phyloP scores from a whole-genome alignment of 2,797 vertebrate species.

The Danio tinwini region DNA sequence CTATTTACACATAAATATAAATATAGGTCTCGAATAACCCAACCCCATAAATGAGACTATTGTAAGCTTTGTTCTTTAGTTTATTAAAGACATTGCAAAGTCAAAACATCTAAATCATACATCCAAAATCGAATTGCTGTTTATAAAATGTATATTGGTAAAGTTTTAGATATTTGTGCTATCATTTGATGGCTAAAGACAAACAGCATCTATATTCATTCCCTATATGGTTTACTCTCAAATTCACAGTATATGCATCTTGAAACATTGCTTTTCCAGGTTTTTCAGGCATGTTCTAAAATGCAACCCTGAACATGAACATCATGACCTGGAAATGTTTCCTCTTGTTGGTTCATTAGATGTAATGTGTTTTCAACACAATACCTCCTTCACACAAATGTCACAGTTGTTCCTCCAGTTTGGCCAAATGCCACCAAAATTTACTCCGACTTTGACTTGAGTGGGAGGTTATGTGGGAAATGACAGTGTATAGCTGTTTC shows the following conservation, averaged over 20 bases:
- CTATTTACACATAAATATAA: not conserved
- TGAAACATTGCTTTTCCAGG: not conserved
- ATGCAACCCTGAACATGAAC: not conserved
- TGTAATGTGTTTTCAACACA: not conserved
- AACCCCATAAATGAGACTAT: not conserved
- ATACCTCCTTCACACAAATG: not conserved
- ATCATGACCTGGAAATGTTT: slow-evolving; percentile 18
- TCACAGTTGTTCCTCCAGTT: not conserved
- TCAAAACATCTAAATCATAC: not conserved
- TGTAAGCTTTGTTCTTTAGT: not conserved
- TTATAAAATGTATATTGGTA: not conserved
- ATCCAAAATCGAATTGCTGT: not conserved
- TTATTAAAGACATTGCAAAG: not conserved
- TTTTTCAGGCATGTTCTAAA: slow-evolving; percentile 29
- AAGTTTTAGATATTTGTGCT: not conserved
- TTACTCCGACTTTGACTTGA: not conserved
- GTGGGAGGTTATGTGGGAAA: not conserved
- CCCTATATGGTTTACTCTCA: not conserved
- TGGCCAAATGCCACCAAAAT: not conserved
- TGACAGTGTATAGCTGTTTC: too few species aligned
- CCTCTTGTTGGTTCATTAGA: not conserved
- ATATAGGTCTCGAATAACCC: not conserved
- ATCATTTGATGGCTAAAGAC: not conserved
- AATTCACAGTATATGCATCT: not conserved
- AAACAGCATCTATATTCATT: not conserved